phyloP scores from a whole-genome alignment of 2,113 vertebrate genomes.

The Thalassarche chlororhynchos region DNA sequence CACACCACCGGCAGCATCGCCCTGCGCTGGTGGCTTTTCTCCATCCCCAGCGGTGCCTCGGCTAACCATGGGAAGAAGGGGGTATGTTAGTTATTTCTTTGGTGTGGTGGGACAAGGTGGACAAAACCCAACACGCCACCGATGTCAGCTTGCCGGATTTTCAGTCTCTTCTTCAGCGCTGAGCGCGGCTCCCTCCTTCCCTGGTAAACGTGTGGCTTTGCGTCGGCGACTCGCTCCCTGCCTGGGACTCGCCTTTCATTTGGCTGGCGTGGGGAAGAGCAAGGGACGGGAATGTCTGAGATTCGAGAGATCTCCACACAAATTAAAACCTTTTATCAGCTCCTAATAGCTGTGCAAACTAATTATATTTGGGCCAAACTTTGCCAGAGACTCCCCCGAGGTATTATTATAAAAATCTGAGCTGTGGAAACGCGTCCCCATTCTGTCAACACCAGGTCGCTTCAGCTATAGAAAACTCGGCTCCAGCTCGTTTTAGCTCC shows the following conservation, averaged over 20 bases:
- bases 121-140: background rate
- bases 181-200: background rate
- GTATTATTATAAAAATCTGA: slow-evolving; percentile 80
- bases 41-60: background rate
- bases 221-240: background rate
- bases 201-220: background rate
- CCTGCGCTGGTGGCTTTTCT: background rate
- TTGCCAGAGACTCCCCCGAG: slow-evolving; percentile 73
- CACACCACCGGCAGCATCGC: background rate
- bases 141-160: background rate
- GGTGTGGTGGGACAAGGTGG: fast-evolving
- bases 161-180: background rate
- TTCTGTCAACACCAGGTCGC: slow-evolving; percentile 80
- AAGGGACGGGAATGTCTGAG: slow-evolving; percentile 34
- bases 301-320: slow-evolving; percentile 66
- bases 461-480: slow-evolving; percentile 62
- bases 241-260: background rate
- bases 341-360: slow-evolving; percentile 80
- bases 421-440: slow-evolving; percentile 75
- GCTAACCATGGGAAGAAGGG: fast-evolving
- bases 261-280: slow-evolving; percentile 6
- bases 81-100: background rate
- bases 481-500: slow-evolving; percentile 47
- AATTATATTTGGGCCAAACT: slow-evolving; percentile 83
- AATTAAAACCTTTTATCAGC: slow-evolving; percentile 83